Evolutionary conservation across 53 echinoderm and acorn worm genomes (phyloP).

Genomic region (Henricia sp.): DNA sequence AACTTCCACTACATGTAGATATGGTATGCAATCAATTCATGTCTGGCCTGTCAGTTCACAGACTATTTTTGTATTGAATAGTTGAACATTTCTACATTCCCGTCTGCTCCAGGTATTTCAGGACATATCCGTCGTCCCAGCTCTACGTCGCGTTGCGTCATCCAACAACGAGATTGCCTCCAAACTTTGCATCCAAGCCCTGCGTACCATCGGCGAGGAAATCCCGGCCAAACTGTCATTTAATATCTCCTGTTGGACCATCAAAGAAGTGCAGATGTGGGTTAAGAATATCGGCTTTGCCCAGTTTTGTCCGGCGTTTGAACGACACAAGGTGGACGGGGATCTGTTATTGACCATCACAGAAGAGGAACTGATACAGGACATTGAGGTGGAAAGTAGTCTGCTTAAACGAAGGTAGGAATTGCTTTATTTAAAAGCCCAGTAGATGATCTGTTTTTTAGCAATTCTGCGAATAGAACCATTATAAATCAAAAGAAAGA

Average conservation of each 20-base stretch:
- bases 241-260: slow-evolving; percentile 94
- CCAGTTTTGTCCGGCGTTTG: slow-evolving; percentile 75
- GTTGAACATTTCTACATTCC: neutral
- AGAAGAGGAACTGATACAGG: slow-evolving; percentile 78
- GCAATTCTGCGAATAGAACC: too few relatives aligned
- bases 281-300: slow-evolving; percentile 88
- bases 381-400: slow-evolving; percentile 88
- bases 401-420: slow-evolving; percentile 92
- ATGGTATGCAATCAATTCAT: neutral
- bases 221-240: slow-evolving; percentile 92
- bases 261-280: slow-evolving; percentile 96
- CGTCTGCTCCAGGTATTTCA: slow-evolving; percentile 76
- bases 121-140: slow-evolving; percentile 80
- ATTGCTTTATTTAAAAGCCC: too few relatives aligned
- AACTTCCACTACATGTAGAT: neutral
- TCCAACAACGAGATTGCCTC: slow-evolving; percentile 97
- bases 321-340: slow-evolving; percentile 91
- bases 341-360: slow-evolving; percentile 93
- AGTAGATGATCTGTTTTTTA: too few relatives aligned
- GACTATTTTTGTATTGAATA: neutral
- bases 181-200: slow-evolving; percentile 87
- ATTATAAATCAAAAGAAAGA: too few relatives aligned
- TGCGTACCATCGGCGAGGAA: slow-evolving; percentile 89
- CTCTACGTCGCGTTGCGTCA: slow-evolving; percentile 83
- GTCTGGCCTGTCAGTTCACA: neutral